phyloP scores from a whole-genome alignment of 2,888 invertebrate genomes.

The Coremacera marginata region DNA sequence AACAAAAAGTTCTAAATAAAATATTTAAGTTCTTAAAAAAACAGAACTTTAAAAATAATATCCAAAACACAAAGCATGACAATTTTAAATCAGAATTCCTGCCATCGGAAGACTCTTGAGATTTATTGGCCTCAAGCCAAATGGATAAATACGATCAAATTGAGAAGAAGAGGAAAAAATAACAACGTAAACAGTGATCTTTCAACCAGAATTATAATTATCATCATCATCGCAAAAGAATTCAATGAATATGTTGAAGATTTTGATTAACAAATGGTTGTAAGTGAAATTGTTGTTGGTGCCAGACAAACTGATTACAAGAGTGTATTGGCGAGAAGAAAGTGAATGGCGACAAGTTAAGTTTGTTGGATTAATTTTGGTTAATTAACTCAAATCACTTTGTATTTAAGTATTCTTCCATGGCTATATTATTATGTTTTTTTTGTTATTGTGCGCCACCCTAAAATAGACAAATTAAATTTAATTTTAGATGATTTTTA shows the following conservation, averaged over 20 bases:
- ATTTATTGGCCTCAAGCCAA: constrained; percentile 48
- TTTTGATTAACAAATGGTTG: too few relatives aligned
- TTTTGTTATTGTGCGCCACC: too few relatives aligned
- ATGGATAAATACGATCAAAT: constrained; percentile 56
- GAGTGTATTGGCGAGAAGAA: too few relatives aligned
- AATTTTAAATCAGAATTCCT: not conserved
- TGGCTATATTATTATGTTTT: too few relatives aligned
- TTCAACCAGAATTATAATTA: not conserved
- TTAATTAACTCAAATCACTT: too few relatives aligned
- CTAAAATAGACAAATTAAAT: too few relatives aligned
- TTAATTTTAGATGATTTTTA: too few relatives aligned
- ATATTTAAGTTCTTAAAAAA: constrained; percentile 24
- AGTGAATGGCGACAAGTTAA: too few relatives aligned
- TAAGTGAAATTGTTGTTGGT: too few relatives aligned
- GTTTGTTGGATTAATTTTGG: too few relatives aligned
- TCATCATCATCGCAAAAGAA: constrained; percentile 18
- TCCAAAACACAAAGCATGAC: not conserved
- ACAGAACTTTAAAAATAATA: constrained; percentile 20
- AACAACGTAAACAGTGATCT: not conserved
- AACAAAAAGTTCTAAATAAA: constrained; percentile 14
- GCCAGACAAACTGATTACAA: too few relatives aligned
- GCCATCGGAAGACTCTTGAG: not conserved
- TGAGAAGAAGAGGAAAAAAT: constrained; percentile 51
- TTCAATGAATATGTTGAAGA: not conserved
- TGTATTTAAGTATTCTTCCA: too few relatives aligned